Base-by-base conservation (phyloP, 2,888 invertebrate species). In the Bursaphelenchus okinawaensis region DNA sequence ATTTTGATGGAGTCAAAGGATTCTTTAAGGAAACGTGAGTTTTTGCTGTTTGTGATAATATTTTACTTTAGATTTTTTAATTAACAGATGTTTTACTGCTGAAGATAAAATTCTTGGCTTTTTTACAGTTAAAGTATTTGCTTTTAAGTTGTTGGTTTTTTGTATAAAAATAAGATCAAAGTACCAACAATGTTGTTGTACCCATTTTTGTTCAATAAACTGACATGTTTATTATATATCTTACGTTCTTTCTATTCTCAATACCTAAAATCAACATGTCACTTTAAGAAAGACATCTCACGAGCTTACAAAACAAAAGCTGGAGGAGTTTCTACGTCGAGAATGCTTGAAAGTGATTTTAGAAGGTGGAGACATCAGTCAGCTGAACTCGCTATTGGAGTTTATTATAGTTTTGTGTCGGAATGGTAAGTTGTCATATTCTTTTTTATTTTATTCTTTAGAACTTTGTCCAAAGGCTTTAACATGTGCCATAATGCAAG, bases 401-500 rank as follows among this genome's bases (percentile, higher is more conserved):
- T 40, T 40, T 40, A 40, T 40, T 40, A 40, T 40, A 16, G 40
- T 40, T n/a, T 40, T 40, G 40, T 40, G 40, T 40, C 40, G 40
- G n/a, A 40, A 40, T 6, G 40, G 40, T 40, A 40, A 40, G 40
- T 16, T 19, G 26, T 2, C 63, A 68, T n/a, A n/a, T n/a, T n/a
- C n/a, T n/a, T n/a, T n/a, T n/a, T n/a, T n/a, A n/a, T n/a, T n/a
- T n/a, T n/a, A n/a, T n/a, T n/a, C n/a, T n/a, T 58, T 58, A 75
- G 74, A 70, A 16, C 19, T 68, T 8, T 70, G 70, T 28, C 26
- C 64, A 19, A 70, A 72, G 57, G 52, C 31, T 0, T 60, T 70
- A 0, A 70, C 74, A 7, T 63, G 75, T 26, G 55, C 51, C 20
- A 65, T 72, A n/a, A 65, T 78, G 22, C 75, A 75, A 61, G 77